Evolutionary conservation across 2,888 invertebrate genomes (phyloP), one percentile per base, ranked within the genome.

Genomic region (Lasioglossum zephyrum): DNA sequence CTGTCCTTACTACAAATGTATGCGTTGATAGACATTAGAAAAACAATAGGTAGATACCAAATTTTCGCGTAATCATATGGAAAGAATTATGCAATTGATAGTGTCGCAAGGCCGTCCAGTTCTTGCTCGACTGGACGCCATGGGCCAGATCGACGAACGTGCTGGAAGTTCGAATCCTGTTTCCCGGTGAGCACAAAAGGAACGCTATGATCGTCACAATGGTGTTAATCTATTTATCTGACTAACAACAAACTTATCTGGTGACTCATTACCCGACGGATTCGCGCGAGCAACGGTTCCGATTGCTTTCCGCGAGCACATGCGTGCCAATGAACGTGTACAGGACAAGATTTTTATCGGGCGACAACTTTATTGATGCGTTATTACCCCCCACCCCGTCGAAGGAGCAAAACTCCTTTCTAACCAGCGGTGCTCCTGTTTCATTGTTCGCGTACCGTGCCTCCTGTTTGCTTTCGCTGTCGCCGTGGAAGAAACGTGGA

Each of bases 201-300:
- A 81, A 84, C 87, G 84, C 82, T 81, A 86, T 88, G 84, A 85
- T 90, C 88, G 87, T 88, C 91, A 92, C 92, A 92, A 92, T 91
- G 92, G 87, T 91, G 92, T 91, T 94, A 92, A 94, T 94, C 92
- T 92, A 93, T 93, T 94, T 94, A 94, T 94, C 93, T 92, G 92
- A 90, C 92, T 91, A 93, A 91, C 92, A 92, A 92, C 92, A 92
- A 93, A 93, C 92, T 94, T 93, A 92, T 93, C 92, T 91, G 83
- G 89, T 94, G 94, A 94, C 90, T 94, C 93, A 93, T 70, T 83
- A 79, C 47, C 49, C 76, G 73, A 72, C 75, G 81, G 86, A 90
- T 88, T 87, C 87, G 84, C 83, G 82, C 75, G 63, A 57, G 44
- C 69, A 31, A 76, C 73, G 53, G 73, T 63, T 31, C 53, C 77